Base-by-base conservation (phyloP, 2,797 vertebrate species). In the Clarias pachynema region DNA sequence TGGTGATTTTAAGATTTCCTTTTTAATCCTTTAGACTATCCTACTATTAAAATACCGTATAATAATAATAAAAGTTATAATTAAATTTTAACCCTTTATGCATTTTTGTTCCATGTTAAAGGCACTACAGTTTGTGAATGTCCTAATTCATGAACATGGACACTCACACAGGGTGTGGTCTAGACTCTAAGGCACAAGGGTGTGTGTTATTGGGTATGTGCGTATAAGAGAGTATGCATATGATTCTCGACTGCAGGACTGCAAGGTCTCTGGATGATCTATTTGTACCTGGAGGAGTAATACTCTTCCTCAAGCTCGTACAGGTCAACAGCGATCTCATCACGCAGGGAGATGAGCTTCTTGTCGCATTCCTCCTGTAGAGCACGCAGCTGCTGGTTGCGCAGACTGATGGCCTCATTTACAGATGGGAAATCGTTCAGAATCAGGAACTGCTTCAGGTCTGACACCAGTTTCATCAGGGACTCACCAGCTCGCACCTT, bases 281-380 rank as follows among this genome's bases (percentile, higher is more conserved):
- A 99, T 95, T 97, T 98, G 96, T 99, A 99, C 98, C 98, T 99
- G 97, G 98, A 99, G 94, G 98, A 99, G 97, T 99, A 99, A 96
- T 98, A 99, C 94, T 99, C 98, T 97, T 99, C 98, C 95, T 99
- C 98, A 90, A 99, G 95, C 95, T 99, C 98, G 83, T 98, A 99
- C 72, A 99, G 97, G 95, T 99, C 98, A 37, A 98, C 94, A 89
- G 98, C 98, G 84, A 99, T 97, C 95, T 99, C 98, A 3, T 99
- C 98, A 1, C 98, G 93, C 63, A 99, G 96, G 0, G 96, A 93
- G 60, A 96, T 96, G 81, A 99, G 95, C 92, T 99, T 99, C 92
- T 98, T 97, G 94, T 99, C 98, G 0, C 98, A 99, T 34, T 99
- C 98, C 37, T 99, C 98, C 94, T 98, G 98, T 89, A 99, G 92